phyloP scores from a whole-genome alignment of 2,113 vertebrate species.

The Rostratula benghalensis region DNA sequence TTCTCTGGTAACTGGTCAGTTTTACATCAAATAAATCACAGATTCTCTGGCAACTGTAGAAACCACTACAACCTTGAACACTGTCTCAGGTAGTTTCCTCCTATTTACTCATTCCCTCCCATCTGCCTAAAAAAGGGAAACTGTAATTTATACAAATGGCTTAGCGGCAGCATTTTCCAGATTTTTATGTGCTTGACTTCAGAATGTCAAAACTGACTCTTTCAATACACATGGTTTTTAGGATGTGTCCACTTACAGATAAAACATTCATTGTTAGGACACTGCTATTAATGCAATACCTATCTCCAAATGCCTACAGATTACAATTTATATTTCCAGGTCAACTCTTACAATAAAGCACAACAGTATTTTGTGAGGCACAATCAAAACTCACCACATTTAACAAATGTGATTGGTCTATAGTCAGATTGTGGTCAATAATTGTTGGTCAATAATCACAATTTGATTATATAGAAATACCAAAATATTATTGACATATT shows the following conservation, averaged over 20 bases:
- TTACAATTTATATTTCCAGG: background rate
- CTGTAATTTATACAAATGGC: background rate
- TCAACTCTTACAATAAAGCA: background rate
- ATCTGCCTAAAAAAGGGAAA: background rate
- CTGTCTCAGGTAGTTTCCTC: background rate
- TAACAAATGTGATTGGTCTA: background rate
- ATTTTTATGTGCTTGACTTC: background rate
- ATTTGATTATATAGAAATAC: background rate
- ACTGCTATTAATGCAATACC: background rate
- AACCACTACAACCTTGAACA: background rate
- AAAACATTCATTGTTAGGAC: background rate
- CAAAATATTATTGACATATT: background rate
- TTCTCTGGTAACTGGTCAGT: background rate
- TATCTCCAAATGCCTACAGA: background rate
- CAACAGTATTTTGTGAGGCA: background rate
- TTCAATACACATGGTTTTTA: fast-evolving
- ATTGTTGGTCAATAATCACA: background rate
- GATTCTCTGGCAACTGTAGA: background rate
- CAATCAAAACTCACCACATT: background rate
- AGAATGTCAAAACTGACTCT: background rate
- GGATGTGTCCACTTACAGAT: background rate
- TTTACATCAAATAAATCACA: background rate
- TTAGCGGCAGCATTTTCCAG: background rate
- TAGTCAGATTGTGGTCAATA: background rate
- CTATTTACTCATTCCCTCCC: background rate